A percentile compares a stretch with the other conserved stretches of the same genome.
phyloP scores from a whole-genome alignment of 2,113 vertebrate genomes.

The Elaphurus davidianus region DNA sequence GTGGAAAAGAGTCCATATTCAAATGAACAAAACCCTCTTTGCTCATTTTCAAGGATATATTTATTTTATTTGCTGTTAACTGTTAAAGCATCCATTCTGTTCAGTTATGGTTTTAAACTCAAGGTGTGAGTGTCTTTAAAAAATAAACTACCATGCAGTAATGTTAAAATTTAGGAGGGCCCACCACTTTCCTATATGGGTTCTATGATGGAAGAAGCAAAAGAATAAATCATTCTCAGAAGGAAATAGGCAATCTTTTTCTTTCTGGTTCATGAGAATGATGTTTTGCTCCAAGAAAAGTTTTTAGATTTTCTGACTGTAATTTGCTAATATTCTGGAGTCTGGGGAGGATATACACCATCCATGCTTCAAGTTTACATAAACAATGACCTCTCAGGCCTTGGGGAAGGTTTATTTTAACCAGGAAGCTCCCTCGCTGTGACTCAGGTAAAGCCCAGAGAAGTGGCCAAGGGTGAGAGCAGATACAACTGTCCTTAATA shows the following conservation, averaged over 20 bases:
- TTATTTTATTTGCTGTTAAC: not conserved
- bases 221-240: constrained; percentile 62
- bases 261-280: constrained; percentile 55
- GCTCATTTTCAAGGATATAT: constrained; percentile 18
- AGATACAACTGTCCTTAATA: not conserved
- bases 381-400: constrained; percentile 14
- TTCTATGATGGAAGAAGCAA: constrained; percentile 56
- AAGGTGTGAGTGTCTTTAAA: not conserved
- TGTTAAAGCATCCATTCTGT: not conserved
- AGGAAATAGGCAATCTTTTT: constrained; percentile 50
- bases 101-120: not conserved
- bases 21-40: constrained; percentile 22
- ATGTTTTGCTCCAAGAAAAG: constrained; percentile 68
- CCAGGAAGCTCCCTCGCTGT: constrained; percentile 23
- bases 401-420: constrained; percentile 33
- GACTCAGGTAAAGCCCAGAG: not conserved
- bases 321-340: not conserved
- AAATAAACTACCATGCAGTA: not conserved
- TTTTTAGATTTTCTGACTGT: constrained; percentile 71
- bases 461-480: not conserved
- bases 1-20: not conserved
- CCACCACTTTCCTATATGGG: constrained; percentile 8
- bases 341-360: constrained; percentile 27
- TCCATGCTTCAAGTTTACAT: constrained; percentile 9
- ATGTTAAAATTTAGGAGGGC: constrained; percentile 3